Evolutionary conservation across 2,113 vertebrate species (phyloP).

Genomic region (Nannospalax galili): DNA sequence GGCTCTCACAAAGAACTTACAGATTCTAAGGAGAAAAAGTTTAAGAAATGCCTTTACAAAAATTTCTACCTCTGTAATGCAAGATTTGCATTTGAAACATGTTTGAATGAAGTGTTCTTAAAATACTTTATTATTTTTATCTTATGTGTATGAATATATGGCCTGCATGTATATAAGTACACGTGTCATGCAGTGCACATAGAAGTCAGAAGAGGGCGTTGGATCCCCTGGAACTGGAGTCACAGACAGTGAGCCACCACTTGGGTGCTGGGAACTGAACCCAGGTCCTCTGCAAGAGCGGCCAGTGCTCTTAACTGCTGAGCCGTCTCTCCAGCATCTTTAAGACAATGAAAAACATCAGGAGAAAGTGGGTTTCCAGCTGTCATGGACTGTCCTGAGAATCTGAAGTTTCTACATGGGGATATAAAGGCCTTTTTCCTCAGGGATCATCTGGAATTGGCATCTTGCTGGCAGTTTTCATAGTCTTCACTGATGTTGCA

Average conservation of each 20-base stretch:
- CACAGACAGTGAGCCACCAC: no score
- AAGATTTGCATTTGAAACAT: not conserved
- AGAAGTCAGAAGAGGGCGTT: no score
- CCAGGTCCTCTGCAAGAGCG: no score
- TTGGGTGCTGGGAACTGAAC: no score
- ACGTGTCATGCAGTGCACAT: no score
- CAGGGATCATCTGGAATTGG: not conserved
- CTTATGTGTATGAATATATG: no score
- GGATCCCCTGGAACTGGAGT: no score
- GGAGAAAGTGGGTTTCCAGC: not conserved
- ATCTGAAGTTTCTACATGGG: not conserved
- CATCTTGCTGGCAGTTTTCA: conserved; percentile 33
- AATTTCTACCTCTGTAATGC: not conserved
- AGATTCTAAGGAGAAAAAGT: not conserved
- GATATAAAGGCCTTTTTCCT: not conserved
- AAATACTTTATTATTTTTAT: not conserved
- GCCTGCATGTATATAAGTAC: no score
- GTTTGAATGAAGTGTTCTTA: not conserved
- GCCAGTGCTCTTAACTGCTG: no score
- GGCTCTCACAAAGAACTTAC: not conserved
- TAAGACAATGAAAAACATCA: not conserved
- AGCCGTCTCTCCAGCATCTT: no score
- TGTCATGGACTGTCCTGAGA: not conserved
- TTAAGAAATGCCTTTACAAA: not conserved
- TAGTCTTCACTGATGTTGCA: not conserved